phyloP scores from a whole-genome alignment of 1,140 invertebrate species.

The Linepithema humile region DNA sequence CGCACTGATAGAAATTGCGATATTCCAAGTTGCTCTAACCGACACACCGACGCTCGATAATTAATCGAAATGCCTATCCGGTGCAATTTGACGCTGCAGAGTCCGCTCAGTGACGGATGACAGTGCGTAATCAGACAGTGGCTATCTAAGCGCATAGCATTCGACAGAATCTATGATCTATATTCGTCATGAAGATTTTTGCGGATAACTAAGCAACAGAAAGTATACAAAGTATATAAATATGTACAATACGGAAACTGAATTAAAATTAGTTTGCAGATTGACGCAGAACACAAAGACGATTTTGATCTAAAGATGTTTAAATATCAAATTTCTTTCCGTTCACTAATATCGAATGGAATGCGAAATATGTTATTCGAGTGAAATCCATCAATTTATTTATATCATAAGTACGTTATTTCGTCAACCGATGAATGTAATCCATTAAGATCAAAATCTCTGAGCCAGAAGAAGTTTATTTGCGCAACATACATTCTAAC shows the following conservation, averaged over 20 bases:
- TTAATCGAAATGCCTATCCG: constrained; percentile 21
- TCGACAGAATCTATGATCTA: constrained; percentile 26
- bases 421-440: too few relatives aligned
- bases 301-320: too few relatives aligned
- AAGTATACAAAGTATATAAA: neutral
- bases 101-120: constrained; percentile 12
- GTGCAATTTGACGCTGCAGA: constrained; percentile 12
- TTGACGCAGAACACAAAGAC: neutral
- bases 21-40: constrained; percentile 29
- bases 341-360: too few relatives aligned
- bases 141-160: constrained; percentile 4
- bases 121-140: constrained; percentile 1
- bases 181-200: neutral
- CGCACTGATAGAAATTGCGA: constrained; percentile 51
- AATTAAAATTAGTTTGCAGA: neutral
- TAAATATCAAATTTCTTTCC: too few relatives aligned
- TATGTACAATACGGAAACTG: neutral
- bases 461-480: too few relatives aligned
- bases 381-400: too few relatives aligned
- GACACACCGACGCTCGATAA: constrained; percentile 15
- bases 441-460: too few relatives aligned
- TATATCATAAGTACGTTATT: too few relatives aligned
- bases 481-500: too few relatives aligned
- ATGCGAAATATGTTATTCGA: too few relatives aligned
- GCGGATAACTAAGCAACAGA: neutral